Base-by-base conservation (phyloP, 2,113 vertebrate species). In the Neotoma lepida region DNA sequence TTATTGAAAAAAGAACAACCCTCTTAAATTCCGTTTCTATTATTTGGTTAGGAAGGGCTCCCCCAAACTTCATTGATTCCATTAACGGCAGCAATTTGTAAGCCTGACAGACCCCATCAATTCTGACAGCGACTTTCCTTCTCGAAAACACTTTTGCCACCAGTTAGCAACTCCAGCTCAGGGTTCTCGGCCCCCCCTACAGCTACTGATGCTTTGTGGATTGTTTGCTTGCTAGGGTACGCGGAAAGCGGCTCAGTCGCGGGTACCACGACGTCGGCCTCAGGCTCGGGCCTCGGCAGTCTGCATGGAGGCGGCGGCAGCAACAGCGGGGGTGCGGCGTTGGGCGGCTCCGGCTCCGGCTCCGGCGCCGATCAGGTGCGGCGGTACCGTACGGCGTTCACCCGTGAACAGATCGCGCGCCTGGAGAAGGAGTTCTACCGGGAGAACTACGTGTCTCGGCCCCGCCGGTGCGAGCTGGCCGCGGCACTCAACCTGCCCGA, bases 401-500 rank as follows among this genome's bases (percentile, higher is more conserved):
- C 99, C 95, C 97, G 99, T 30, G 99, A 99, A 96, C 99, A 99
- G 94, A 99, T 99, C 61, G 99, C 98, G 28, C 97, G 99, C 86
- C 97, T 99, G 98, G 99, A 99, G 94, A 99, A 99, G 88, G 99
- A 99, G 97, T 99, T 99, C 98, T 99, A 99, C 98, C 96, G 99
- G 96, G 99, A 99, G 98, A 99, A 99, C 97, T 99, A 99, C 56
- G 99, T 99, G 73, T 99, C 99, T 18, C 98, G 99, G 97, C 99
- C 99, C 39, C 98, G 99, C 95, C 99, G 99, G 97, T 99, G 99
- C 97, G 99, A 99, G 98, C 96, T 99, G 97, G 99, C 99, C 30
- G 99, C 99, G 0, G 99, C 99, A 68, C 98, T 99, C 94, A 99
- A 99, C 95, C 98, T 99, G 68, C 99, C 99, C 6, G 99, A 99